A percentile compares a stretch with the other conserved stretches of the same genome.
Evolutionary conservation across 2,888 invertebrate species (phyloP).

Genomic region (Bugula neritina): DNA sequence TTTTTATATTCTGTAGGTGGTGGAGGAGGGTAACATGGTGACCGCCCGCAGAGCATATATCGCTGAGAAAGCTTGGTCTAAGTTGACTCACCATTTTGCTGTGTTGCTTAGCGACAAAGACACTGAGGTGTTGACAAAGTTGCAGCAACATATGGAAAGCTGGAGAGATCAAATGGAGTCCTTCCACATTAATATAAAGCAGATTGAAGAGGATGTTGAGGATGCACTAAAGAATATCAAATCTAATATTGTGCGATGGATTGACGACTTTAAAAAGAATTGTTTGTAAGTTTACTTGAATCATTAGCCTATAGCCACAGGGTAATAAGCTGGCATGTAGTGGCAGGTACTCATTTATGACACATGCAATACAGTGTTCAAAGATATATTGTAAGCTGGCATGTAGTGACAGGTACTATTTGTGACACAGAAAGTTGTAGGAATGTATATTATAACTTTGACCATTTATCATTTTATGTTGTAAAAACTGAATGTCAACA

Average conservation of each 20-base stretch:
- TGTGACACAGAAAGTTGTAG: too few species aligned
- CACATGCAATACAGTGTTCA: too few species aligned
- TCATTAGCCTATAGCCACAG: too few species aligned
- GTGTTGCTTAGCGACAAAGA: conserved; percentile 51
- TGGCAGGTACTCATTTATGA: too few species aligned
- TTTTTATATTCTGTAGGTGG: conserved; percentile 42
- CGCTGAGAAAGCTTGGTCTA: conserved; percentile 50
- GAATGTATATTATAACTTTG: too few species aligned
- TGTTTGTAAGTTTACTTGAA: conserved; percentile 46
- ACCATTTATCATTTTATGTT: too few species aligned
- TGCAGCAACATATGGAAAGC: conserved; percentile 30
- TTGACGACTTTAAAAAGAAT: conserved; percentile 38
- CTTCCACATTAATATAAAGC: conserved; percentile 39
- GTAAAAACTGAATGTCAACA: too few species aligned
- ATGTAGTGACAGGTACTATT: too few species aligned
- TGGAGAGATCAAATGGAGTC: conserved; percentile 44
- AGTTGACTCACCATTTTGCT: conserved; percentile 51
- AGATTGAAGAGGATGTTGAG: conserved; percentile 44
- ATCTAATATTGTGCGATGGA: conserved; percentile 38
- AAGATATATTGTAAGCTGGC: too few species aligned
- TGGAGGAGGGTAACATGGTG: conserved; percentile 46
- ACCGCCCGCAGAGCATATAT: conserved; percentile 50
- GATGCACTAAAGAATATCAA: conserved; percentile 36
- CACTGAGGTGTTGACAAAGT: conserved; percentile 36
- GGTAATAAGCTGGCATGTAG: too few species aligned